Percentiles rank a stretch among this genome's conserved stretches.
Conservation (phyloP, 2,888 invertebrate genomes). For the Baccha elongata region DNA sequence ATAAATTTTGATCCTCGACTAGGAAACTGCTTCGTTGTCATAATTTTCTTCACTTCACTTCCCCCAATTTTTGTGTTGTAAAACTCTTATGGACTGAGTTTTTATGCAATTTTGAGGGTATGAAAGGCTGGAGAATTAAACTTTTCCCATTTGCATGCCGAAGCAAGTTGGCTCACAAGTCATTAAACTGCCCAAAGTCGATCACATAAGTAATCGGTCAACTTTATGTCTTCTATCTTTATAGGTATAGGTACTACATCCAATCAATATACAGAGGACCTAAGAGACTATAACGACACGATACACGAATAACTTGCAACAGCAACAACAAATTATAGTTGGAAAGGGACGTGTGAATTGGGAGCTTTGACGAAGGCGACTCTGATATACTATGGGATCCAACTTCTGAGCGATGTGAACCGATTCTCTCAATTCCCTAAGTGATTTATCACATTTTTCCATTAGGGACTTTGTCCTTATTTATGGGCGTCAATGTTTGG, state of each 20-base stretch:
- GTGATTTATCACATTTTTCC: slow-evolving; percentile 74
- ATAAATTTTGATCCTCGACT: slow-evolving; percentile 66
- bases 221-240: slow-evolving; percentile 48
- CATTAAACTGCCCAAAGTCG: slow-evolving; percentile 62
- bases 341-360: slow-evolving; percentile 41
- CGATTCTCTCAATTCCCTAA: slow-evolving; percentile 64
- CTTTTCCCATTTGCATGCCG: slow-evolving; percentile 62
- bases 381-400: slow-evolving; percentile 28
- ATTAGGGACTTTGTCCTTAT: slow-evolving; percentile 72
- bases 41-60: slow-evolving; percentile 21
- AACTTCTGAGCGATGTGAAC: slow-evolving; percentile 60
- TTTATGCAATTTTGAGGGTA: slow-evolving; percentile 21
- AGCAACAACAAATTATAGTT: slow-evolving; percentile 4
- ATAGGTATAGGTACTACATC: slow-evolving; percentile 40
- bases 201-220: slow-evolving; percentile 69
- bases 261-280: slow-evolving; percentile 39
- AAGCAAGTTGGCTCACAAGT: slow-evolving; percentile 55
- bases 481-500: slow-evolving; percentile 69
- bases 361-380: slow-evolving; percentile 17
- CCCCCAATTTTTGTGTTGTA: neutral
- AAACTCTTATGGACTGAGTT: slow-evolving; percentile 3
- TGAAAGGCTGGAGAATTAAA: slow-evolving; percentile 14
- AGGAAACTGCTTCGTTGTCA: slow-evolving; percentile 58
- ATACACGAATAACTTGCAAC: slow-evolving; percentile 16
- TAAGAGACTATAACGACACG: slow-evolving; percentile 18